These are phyloP conservation scores for Eupithecia pulchellata DNA, from an alignment of 2,888 invertebrate genomes.

Conservation along the genomic window DNA sequence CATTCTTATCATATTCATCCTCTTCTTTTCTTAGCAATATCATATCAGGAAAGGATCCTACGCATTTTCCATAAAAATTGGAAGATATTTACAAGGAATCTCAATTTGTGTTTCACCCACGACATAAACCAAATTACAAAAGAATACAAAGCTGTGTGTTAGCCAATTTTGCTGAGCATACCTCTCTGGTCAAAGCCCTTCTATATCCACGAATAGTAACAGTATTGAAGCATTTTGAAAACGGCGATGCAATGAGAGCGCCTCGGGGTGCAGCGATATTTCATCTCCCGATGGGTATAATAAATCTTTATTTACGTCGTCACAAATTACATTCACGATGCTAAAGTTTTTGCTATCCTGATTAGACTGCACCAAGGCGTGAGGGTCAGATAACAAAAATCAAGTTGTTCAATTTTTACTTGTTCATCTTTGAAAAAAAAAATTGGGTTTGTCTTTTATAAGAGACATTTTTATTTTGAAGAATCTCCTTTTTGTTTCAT, in stretches of 20 bases:
- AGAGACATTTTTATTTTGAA: not conserved
- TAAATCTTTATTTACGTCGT: slow-evolving; percentile 64
- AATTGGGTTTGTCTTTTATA: not conserved
- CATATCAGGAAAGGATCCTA: not conserved
- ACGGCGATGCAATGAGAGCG: slow-evolving; percentile 37
- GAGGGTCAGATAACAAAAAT: not conserved
- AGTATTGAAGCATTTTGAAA: slow-evolving; percentile 30
- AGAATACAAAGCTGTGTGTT: not conserved
- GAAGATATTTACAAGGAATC: not conserved
- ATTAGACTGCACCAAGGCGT: not conserved
- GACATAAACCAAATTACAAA: not conserved
- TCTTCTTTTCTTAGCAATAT: not conserved
- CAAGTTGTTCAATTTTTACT: not conserved
- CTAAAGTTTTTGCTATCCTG: slow-evolving; percentile 27
- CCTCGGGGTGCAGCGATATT: slow-evolving; percentile 35
- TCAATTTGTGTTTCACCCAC: not conserved
- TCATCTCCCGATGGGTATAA: slow-evolving; percentile 50
- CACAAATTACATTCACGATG: slow-evolving; percentile 52
- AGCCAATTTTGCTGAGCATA: slow-evolving; percentile 8
- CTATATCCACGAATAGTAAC: slow-evolving; percentile 8
- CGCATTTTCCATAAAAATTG: not conserved
- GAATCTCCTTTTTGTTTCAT: not conserved
- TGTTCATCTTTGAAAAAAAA: not conserved
- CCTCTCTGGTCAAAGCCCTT: slow-evolving; percentile 8
- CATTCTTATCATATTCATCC: not conserved